Evolutionary conservation across 2,797 vertebrate genomes (phyloP), one percentile per base, ranked within the genome.

Genomic region (Pterois miles): DNA sequence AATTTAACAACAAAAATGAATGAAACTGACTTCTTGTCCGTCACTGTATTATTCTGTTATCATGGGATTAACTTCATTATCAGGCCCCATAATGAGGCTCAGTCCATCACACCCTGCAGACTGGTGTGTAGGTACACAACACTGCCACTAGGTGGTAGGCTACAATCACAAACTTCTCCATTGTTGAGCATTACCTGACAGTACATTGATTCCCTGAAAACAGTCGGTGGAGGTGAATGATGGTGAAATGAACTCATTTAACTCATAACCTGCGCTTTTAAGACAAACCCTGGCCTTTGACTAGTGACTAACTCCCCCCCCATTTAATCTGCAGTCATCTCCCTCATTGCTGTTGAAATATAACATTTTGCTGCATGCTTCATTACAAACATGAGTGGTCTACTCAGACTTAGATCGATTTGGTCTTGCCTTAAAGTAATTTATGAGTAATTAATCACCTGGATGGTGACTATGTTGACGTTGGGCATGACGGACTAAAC

Each of bases 131-230:
- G n/a, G 6, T 67, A 40, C 31, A 33, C 4, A 40, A 20, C 36
- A 23, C 9, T 18, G 53, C 87, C 91, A 92, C 90, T 88, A 89
- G 91, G 62, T 93, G 92, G 90, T 20, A 83, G 77, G 38, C 78
- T 86, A 56, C 10, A 57, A 71, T 89, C 77, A 89, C 59, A 74
- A 65, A 88, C 58, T 8, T 29, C 12, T 71, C 2, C 14, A 18
- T 1, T 5, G 48, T 23, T 38, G 11, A 71, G 9, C 46, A 33
- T 62, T 7, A 71, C 3, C 60, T 71, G 14, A 23, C 4, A 25
- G 9, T 1, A 63, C 20, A 62, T 34, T 52, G 8, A 58, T 22
- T 11, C 5, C 4, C 6, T 50, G 2, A 59, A 46, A 25, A 46
- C 11, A 27, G 9, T 13, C 20, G 22, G 4, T 34, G 4, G 4